These are phyloP conservation scores for Ommatoiulus sabulosus DNA, from an alignment of 2,888 invertebrate genomes.

Conservation along the genomic window DNA sequence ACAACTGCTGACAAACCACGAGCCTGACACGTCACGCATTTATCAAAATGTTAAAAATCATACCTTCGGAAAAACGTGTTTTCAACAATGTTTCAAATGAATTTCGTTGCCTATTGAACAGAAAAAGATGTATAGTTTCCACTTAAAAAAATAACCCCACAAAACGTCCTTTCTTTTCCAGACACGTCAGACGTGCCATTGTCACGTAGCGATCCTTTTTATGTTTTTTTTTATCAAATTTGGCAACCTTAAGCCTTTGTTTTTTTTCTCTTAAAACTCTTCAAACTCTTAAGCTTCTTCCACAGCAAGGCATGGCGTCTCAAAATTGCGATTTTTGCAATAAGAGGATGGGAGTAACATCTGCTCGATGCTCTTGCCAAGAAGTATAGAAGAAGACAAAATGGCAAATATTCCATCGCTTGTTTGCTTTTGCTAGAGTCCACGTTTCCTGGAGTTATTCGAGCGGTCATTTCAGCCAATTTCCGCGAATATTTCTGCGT, in stretches of 20 bases:
- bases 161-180: neutral
- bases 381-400: neutral
- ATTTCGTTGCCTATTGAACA: no score
- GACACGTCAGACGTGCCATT: neutral
- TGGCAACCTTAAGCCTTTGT: neutral
- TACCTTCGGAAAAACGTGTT: no score
- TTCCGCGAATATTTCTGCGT: neutral
- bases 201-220: no score
- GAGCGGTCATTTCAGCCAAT: neutral
- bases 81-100: no score
- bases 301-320: neutral
- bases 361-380: neutral
- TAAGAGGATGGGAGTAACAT: neutral
- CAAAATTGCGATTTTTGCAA: slow-evolving; percentile 9
- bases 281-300: neutral
- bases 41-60: no score
- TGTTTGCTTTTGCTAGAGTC: neutral
- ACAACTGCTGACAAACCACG: no score
- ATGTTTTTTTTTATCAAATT: neutral
- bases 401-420: neutral
- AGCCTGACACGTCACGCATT: no score
- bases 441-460: slow-evolving; percentile 1
- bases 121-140: no score
- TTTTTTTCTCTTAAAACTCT: neutral
- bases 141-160: no score